Conservation (phyloP, 92 coral and sea anemone species). For the Porites cylindrica region DNA sequence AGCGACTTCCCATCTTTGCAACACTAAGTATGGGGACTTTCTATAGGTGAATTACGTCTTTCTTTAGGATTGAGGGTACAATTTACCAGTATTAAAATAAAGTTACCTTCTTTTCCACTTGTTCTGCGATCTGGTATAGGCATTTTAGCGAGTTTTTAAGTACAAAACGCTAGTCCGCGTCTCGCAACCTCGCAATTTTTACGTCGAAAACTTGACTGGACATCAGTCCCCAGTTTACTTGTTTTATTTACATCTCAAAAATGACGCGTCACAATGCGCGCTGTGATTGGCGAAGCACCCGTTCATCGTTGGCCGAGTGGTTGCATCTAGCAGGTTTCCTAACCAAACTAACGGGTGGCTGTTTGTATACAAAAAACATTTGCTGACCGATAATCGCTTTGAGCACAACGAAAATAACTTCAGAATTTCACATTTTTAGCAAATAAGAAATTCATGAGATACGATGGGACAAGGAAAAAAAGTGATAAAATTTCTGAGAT, state of each 20-base stretch:
- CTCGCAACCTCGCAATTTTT: conserved; percentile 19
- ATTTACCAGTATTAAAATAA: not conserved
- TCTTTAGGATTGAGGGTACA: not conserved
- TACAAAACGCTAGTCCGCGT: conserved; percentile 37
- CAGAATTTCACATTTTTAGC: not conserved
- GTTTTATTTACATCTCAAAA: conserved; percentile 32
- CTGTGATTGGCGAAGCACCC: conserved; percentile 33
- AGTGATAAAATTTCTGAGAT: not conserved
- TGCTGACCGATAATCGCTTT: not conserved
- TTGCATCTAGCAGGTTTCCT: conserved; percentile 37
- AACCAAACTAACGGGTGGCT: conserved; percentile 41
- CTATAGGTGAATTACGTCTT: not conserved
- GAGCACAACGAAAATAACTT: not conserved
- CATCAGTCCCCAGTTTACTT: not conserved
- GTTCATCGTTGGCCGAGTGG: not conserved
- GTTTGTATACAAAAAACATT: conserved; percentile 6
- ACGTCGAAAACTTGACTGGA: conserved; percentile 31
- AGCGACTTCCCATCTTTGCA: not conserved
- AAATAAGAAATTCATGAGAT: not conserved
- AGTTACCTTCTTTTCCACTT: conserved; percentile 77
- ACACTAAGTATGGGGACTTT: not conserved
- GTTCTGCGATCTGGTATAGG: conserved; percentile 82
- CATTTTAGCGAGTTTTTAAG: conserved; percentile 50
- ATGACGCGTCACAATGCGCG: conserved; percentile 29
- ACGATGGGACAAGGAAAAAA: not conserved